Percentiles rank a stretch among this genome's conserved stretches.
These are phyloP conservation scores for Orgyia antiqua DNA, from an alignment of 2,888 invertebrate genomes.

Conservation along the genomic window DNA sequence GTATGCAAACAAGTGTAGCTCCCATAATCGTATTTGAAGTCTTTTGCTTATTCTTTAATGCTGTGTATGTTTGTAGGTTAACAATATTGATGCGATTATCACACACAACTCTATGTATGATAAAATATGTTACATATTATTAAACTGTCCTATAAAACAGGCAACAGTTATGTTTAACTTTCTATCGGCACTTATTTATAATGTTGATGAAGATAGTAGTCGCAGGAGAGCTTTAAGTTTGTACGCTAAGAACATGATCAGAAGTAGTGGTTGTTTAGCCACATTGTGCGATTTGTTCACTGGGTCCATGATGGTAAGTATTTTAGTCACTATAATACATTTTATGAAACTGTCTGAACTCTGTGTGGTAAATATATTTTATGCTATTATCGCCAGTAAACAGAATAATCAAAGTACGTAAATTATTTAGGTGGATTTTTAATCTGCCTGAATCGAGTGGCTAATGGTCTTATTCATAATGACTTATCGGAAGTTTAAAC, in stretches of 20 bases:
- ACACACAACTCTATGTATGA: constrained; percentile 46
- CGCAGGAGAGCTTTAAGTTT: constrained; percentile 26
- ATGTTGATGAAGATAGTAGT: constrained; percentile 28
- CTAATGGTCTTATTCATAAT: too few relatives aligned
- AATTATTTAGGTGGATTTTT: too few relatives aligned
- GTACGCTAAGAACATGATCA: constrained; percentile 49
- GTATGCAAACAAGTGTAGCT: too few relatives aligned
- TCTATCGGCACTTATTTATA: constrained; percentile 41
- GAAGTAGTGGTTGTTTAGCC: constrained; percentile 55
- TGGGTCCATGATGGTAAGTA: constrained; percentile 49
- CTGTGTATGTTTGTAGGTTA: constrained; percentile 35
- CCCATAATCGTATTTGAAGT: too few relatives aligned
- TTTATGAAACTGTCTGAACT: too few relatives aligned
- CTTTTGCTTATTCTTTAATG: too few relatives aligned
- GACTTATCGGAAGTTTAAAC: too few relatives aligned
- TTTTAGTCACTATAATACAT: too few relatives aligned
- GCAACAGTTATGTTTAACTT: constrained; percentile 46
- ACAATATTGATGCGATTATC: constrained; percentile 35
- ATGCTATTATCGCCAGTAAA: too few relatives aligned
- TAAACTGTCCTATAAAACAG: constrained; percentile 34
- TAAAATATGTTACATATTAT: constrained; percentile 37
- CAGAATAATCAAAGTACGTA: too few relatives aligned
- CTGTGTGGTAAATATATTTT: too few relatives aligned
- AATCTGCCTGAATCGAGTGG: too few relatives aligned
- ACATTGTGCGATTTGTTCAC: constrained; percentile 49